Conservation (phyloP, 2,113 vertebrate species). For the Callocephalon fimbriatum region DNA sequence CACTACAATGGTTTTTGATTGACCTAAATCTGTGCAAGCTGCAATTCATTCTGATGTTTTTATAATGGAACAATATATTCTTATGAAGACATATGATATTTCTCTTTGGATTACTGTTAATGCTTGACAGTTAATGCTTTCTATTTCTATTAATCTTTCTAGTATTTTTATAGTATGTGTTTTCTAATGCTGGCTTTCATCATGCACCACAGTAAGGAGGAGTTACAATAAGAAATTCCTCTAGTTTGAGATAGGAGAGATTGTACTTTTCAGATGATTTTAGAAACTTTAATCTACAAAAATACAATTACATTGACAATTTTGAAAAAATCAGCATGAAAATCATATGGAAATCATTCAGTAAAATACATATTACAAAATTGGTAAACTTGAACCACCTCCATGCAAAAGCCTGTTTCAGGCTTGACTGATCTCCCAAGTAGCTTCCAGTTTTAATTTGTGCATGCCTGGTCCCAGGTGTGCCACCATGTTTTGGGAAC, state of each 20-base stretch:
- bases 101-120: not conserved
- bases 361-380: not conserved
- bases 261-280: not conserved
- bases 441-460: not conserved
- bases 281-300: not conserved
- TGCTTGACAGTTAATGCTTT: not conserved
- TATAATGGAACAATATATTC: not conserved
- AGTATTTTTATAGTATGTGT: not conserved
- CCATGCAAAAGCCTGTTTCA: not conserved
- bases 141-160: not conserved
- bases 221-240: not conserved
- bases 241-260: not conserved
- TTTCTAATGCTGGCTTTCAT: not conserved
- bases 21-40: not conserved
- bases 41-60: not conserved
- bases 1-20: not conserved
- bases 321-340: not conserved
- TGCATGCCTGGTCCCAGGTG: not conserved
- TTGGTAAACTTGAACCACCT: not conserved
- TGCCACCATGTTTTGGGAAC: not conserved
- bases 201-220: rapidly evolving
- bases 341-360: not conserved
- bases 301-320: not conserved
- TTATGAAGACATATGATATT: not conserved
- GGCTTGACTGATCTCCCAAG: not conserved